Conservation (phyloP, 2,888 invertebrate genomes). For the Tachina lurida region DNA sequence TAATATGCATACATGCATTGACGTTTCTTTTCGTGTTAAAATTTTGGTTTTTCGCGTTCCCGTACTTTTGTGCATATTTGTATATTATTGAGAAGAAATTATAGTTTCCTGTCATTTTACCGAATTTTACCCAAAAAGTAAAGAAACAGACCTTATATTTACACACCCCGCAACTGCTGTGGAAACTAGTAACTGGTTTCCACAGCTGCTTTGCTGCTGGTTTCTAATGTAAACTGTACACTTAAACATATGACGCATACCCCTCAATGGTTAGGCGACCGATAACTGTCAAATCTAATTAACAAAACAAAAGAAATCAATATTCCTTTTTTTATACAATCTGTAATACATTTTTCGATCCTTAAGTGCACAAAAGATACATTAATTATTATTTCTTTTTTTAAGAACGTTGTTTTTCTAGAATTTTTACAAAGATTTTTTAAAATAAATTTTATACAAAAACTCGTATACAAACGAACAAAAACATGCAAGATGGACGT, state of each 20-base stretch:
- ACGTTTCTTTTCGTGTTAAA: too few relatives aligned
- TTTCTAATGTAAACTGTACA: constrained; percentile 1
- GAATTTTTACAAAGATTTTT: constrained; percentile 37
- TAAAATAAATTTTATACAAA: constrained; percentile 23
- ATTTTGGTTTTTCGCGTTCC: too few relatives aligned
- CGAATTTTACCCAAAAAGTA: too few relatives aligned
- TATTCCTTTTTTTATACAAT: constrained; percentile 46
- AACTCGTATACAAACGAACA: not conserved
- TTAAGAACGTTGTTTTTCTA: constrained; percentile 39
- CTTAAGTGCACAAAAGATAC: constrained; percentile 41
- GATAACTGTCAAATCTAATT: constrained; percentile 56
- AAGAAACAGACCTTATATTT: too few relatives aligned
- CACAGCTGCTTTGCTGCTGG: constrained; percentile 10
- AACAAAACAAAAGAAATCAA: constrained; percentile 67
- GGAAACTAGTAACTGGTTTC: too few relatives aligned
- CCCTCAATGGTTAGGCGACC: not conserved
- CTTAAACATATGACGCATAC: constrained; percentile 44
- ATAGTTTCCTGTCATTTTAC: too few relatives aligned
- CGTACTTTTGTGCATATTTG: too few relatives aligned
- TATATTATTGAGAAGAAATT: too few relatives aligned
- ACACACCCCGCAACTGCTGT: constrained; percentile 1
- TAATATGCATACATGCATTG: too few relatives aligned
- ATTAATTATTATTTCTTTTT: constrained; percentile 14
- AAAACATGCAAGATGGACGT: constrained; percentile 63
- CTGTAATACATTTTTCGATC: constrained; percentile 59